phyloP scores from a whole-genome alignment of 2,113 vertebrate genomes.

The Miniopterus natalensis region DNA sequence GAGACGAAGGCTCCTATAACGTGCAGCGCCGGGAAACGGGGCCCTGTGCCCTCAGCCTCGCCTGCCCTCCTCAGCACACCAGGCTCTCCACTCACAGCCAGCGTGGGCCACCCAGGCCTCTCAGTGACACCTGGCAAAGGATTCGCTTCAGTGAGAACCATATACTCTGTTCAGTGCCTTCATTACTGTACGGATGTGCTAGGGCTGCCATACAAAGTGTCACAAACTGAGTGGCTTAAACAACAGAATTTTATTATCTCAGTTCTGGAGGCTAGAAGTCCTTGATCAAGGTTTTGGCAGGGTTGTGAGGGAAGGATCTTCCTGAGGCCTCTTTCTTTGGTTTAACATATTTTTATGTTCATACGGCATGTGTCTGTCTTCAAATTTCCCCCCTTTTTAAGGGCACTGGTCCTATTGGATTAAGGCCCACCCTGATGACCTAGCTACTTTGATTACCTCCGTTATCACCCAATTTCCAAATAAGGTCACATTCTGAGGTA shows the following conservation, averaged over 20 bases:
- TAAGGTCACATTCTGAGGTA: not conserved
- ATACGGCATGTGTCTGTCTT: not conserved
- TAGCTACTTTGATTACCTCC: not conserved
- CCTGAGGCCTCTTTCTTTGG: not conserved
- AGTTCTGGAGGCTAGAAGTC: not conserved
- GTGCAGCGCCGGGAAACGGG: not conserved
- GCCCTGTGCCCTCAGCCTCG: not conserved
- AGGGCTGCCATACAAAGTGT: not conserved
- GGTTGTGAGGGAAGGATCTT: not conserved
- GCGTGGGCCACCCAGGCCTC: not conserved
- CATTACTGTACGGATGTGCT: not conserved
- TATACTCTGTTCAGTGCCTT: not conserved
- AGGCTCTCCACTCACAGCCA: not conserved
- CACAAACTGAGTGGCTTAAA: not conserved
- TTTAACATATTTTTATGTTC: not conserved
- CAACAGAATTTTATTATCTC: not conserved
- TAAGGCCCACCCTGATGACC: not conserved
- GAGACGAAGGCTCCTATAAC: not conserved
- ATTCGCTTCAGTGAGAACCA: not conserved
- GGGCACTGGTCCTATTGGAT: not conserved
- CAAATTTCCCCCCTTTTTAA: not conserved
- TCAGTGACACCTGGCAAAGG: not conserved
- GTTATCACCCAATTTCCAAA: not conserved
- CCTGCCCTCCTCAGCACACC: rapidly evolving
- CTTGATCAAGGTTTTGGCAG: no score